Evolutionary conservation across 2,888 invertebrate genomes (phyloP), one percentile per base, ranked within the genome.

Genomic region (Ephialtes manifestator): DNA sequence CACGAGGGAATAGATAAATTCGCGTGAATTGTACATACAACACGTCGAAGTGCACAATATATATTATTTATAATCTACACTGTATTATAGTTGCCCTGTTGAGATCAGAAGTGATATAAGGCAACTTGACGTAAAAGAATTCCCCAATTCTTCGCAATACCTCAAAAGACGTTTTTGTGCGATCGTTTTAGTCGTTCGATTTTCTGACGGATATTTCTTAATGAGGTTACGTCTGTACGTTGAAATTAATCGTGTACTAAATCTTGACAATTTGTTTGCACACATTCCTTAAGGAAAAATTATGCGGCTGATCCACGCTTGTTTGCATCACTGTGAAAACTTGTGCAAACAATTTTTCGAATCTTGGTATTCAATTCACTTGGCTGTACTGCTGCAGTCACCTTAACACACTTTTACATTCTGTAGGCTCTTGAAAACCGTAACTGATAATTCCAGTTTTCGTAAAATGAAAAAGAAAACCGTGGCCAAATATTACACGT

Each of bases 11-110:
- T 55, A 51, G 10, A 48, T 20, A 31, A 35, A 63, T 60, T 58
- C 75, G 53, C 70, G 46, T 28, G 55, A 70, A 80, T 77, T 86
- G 86, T 86, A 87, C 55, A 85, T 87, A 84, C 43, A 70, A 84
- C 58, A 55, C 75, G 82, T 84, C 82, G n/a, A 48, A 86, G 67
- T 84, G 85, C 82, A 82, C 84, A 86, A 81, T 46, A 72, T 60
- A 67, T 55, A 81, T 85, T 43, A 79, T 68, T 18, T 68, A 60
- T 63, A 79, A 74, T 83, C 68, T 51, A 51, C 70, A 70, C 18
- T 51, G 46, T 75, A 75, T 51, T 68, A 31, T 28, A 63, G 48
- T 79, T 60, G 60, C 46, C 67, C 58, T 20, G 35, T 63, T 63
- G 28, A 60, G 72, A 83, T 68, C 55, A 46, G n/a, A 65, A 77